phyloP scores from a whole-genome alignment of 2,113 vertebrate genomes.

The Ornithorhynchus anatinus region DNA sequence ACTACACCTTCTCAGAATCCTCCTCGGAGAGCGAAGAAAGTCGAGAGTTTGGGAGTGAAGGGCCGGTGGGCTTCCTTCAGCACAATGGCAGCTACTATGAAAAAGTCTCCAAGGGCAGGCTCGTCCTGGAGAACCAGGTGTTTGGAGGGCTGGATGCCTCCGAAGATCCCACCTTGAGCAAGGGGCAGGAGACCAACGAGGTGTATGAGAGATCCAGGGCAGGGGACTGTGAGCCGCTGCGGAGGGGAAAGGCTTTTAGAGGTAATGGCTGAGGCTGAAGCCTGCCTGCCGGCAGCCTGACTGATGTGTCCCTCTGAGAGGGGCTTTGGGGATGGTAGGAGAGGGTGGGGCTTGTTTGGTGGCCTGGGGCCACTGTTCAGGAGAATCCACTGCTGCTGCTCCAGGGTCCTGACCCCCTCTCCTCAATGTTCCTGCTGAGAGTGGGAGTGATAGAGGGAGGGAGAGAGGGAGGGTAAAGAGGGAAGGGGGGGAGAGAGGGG shows the following conservation, averaged over 20 bases:
- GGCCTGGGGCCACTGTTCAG: too few species aligned
- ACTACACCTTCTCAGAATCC: slow-evolving; percentile 77
- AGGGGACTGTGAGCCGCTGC: slow-evolving; percentile 79
- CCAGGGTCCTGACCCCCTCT: too few species aligned
- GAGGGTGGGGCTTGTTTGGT: too few species aligned
- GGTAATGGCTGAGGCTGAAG: slow-evolving; percentile 71
- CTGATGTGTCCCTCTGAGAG: too few species aligned
- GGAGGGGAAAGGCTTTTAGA: slow-evolving; percentile 70
- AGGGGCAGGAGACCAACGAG: slow-evolving; percentile 89
- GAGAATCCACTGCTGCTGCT: too few species aligned
- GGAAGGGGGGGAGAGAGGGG: neutral
- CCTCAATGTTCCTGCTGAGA: too few species aligned
- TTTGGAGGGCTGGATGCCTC: slow-evolving; percentile 53
- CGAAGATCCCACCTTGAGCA: slow-evolving; percentile 69
- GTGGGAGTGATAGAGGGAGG: too few species aligned
- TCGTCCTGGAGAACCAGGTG: slow-evolving; percentile 64
- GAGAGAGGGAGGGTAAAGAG: neutral
- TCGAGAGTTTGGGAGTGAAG: slow-evolving; percentile 66
- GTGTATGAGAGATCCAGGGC: slow-evolving; percentile 82
- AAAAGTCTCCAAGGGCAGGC: slow-evolving; percentile 62
- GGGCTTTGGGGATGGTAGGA: neutral
- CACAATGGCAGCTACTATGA: slow-evolving; percentile 77
- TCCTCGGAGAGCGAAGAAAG: slow-evolving; percentile 73
- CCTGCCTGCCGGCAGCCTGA: neutral
- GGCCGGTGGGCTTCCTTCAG: slow-evolving; percentile 61